These are phyloP conservation scores for Limnodromus scolopaceus DNA, from an alignment of 2,797 vertebrate species.

Conservation along the genomic window DNA sequence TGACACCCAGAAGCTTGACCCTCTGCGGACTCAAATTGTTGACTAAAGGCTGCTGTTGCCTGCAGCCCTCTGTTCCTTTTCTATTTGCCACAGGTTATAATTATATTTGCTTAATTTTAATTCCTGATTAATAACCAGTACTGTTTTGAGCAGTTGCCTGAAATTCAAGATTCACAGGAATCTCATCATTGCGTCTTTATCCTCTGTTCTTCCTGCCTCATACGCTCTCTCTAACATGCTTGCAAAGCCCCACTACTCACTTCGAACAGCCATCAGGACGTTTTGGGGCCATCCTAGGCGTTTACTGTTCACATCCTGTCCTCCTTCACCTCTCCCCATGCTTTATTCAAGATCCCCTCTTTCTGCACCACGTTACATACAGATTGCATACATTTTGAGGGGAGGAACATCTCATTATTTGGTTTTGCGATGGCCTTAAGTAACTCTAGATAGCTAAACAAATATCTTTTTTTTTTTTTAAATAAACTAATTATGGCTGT, in stretches of 20 bases:
- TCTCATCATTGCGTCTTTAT: neutral
- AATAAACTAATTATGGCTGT: neutral
- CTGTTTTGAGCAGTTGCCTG: neutral
- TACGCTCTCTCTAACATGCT: neutral
- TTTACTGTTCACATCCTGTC: neutral
- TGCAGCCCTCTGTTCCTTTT: neutral
- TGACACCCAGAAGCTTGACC: constrained; percentile 14
- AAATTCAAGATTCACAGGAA: neutral
- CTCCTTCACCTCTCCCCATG: neutral
- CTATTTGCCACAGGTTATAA: neutral
- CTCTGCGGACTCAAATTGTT: neutral
- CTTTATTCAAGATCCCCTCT: neutral
- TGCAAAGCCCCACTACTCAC: neutral
- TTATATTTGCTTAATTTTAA: constrained; percentile 1
- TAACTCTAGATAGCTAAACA: neutral
- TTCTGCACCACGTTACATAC: neutral
- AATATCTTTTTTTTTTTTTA: fast-evolving
- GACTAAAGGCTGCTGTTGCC: constrained; percentile 25
- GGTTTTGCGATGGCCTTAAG: neutral
- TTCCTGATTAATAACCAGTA: neutral
- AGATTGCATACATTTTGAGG: neutral
- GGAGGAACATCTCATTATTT: neutral
- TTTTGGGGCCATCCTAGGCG: neutral
- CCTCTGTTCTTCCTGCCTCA: neutral
- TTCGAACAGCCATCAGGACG: neutral